These are phyloP conservation scores for Pyrocoelia pectoralis DNA, from an alignment of 2,888 invertebrate genomes.

Conservation along the genomic window DNA sequence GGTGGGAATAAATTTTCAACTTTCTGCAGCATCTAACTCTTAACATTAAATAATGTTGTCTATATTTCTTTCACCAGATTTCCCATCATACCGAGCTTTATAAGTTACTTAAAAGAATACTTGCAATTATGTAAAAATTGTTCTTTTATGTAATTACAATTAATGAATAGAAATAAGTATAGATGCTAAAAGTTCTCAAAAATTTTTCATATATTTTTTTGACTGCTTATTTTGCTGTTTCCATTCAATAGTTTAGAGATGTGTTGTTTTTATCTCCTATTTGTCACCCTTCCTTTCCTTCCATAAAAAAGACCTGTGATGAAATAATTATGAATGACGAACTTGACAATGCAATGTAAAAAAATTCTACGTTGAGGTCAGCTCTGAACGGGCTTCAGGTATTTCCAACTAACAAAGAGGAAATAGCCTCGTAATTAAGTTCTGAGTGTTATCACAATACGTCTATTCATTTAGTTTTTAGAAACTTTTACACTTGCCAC, in stretches of 20 bases:
- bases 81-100: slow-evolving; percentile 11
- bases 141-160: slow-evolving; percentile 15
- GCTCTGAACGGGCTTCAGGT: slow-evolving; percentile 44
- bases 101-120: slow-evolving; percentile 8
- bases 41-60: slow-evolving; percentile 23
- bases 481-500: slow-evolving; percentile 37
- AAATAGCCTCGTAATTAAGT: slow-evolving; percentile 51
- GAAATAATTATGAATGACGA: slow-evolving; percentile 30
- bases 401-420: slow-evolving; percentile 44
- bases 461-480: slow-evolving; percentile 36
- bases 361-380: slow-evolving; percentile 48
- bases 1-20: slow-evolving; percentile 62
- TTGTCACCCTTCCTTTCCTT: slow-evolving; percentile 46
- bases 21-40: slow-evolving; percentile 22
- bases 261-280: slow-evolving; percentile 43
- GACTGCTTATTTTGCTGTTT: slow-evolving; percentile 39
- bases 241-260: slow-evolving; percentile 39
- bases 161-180: slow-evolving; percentile 9
- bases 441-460: slow-evolving; percentile 51
- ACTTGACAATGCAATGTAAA: slow-evolving; percentile 32
- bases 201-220: slow-evolving; percentile 15
- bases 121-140: slow-evolving; percentile 13
- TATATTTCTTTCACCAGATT: slow-evolving; percentile 20
- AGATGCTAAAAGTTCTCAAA: slow-evolving; percentile 9
- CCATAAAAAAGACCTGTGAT: slow-evolving; percentile 54